Conservation (phyloP, 2,113 vertebrate species). For the Coryphaenoides rupestris region DNA sequence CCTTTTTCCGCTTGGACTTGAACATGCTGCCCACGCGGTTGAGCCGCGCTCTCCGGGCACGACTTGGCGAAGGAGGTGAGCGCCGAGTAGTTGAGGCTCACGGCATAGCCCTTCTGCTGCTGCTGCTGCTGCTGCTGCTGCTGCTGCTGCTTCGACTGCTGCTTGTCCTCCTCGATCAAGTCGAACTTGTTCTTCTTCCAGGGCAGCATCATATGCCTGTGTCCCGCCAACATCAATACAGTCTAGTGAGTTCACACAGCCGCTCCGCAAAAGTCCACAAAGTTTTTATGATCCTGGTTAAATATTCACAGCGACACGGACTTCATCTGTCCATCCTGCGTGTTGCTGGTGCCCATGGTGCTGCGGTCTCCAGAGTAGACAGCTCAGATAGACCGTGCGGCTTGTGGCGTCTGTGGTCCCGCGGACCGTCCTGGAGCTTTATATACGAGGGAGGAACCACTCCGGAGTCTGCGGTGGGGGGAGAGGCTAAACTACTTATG, state of each 20-base stretch:
- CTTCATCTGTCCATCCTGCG: conserved; percentile 42
- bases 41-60: conserved; percentile 90
- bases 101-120: conserved; percentile 91
- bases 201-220: conserved; percentile 82
- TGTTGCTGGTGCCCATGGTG: conserved; percentile 34
- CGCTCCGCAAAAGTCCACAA: conserved; percentile 2
- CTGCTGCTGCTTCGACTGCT: conserved; percentile 93
- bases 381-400: neutral
- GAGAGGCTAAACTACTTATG: conserved; percentile 27
- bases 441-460: conserved; percentile 79
- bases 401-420: neutral
- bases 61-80: conserved; percentile 88
- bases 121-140: no score
- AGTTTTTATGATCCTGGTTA: conserved; percentile 32
- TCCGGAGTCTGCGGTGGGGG: conserved; percentile 32
- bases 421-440: conserved; percentile 39
- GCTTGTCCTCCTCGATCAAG: conserved; percentile 87
- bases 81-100: conserved; percentile 90
- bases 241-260: neutral
- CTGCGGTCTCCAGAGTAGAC: accelerated
- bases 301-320: conserved; percentile 33
- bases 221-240: neutral
- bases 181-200: conserved; percentile 98
- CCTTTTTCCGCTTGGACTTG: conserved; percentile 90
- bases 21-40: conserved; percentile 90